Evolutionary conservation across 2,888 invertebrate genomes (phyloP).

Genomic region (Aricia artaxerxes): DNA sequence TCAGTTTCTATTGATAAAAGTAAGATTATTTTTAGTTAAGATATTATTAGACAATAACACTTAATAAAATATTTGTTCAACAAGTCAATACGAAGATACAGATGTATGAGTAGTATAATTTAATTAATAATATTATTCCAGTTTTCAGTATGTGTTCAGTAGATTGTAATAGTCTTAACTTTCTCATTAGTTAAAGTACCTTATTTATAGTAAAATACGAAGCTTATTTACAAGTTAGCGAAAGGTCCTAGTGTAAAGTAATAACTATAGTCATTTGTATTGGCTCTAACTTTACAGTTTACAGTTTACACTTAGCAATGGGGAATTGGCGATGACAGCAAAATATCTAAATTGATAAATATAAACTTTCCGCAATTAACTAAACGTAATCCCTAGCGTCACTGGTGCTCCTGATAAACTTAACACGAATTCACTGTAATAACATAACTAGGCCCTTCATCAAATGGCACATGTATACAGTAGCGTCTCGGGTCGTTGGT

Average conservation of each 20-base stretch:
- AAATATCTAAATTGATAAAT: no score
- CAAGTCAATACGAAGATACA: background rate
- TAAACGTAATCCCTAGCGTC: no score
- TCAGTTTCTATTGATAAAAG: background rate
- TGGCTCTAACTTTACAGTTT: no score
- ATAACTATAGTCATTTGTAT: background rate
- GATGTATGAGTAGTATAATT: background rate
- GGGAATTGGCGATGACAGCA: no score
- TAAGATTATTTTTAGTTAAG: background rate
- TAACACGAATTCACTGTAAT: background rate
- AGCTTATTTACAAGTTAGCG: no score
- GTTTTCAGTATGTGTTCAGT: slow-evolving; percentile 1
- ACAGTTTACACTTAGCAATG: no score
- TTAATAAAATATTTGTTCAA: background rate
- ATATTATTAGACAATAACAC: background rate
- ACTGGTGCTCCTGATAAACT: background rate
- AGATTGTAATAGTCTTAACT: background rate
- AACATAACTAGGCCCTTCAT: background rate
- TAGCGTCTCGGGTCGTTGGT: slow-evolving; percentile 9
- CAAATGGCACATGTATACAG: background rate
- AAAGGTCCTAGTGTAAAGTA: background rate
- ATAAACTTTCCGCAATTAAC: no score
- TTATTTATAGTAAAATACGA: no score
- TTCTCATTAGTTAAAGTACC: background rate
- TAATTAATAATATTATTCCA: background rate